Evolutionary conservation across 2,888 invertebrate species (phyloP), one percentile per base, ranked within the genome.

Genomic region (Branchipolynoe longqiensis): DNA sequence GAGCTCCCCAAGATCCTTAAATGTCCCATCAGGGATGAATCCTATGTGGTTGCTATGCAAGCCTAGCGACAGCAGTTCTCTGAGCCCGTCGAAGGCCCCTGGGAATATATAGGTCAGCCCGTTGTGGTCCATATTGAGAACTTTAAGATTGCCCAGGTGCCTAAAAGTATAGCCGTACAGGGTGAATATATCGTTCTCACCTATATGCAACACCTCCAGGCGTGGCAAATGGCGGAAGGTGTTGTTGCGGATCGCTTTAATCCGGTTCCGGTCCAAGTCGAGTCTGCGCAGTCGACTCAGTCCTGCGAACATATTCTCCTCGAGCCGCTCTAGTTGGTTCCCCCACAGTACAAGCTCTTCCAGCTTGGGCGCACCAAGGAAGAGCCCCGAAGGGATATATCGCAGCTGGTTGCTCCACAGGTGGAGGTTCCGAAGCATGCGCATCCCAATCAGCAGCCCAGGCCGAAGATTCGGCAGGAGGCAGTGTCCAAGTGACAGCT

Each of bases 371-470:
- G 86, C 59, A 48, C 86, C 84, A 25, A 85, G 78, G 81, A 89
- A 89, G 41, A 88, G 86, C 4, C 82, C 85, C 0, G 48, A 36
- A n/a, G 89, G 88, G 1, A 89, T 78, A 31, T 56, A 31, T 6
- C 82, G 6, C 18, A 89, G 86, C n/a, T 83, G 38, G 83, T 89
- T 89, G 25, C 87, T 85, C 88, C 89, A 89, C n/a, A 89, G 82
- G 41, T 89, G 86, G 18, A 89, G 69, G 22, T 56, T 33, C 12
- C 69, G 82, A 48, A 89, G 85, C 28, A 83, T 36, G 25, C 56
- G 36, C 83, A 89, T 73, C 1, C 87, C 88, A 2, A 59, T 40
- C n/a, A 89, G 59, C 12, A 88, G 74, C 1, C 84, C 74, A 22
- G 82, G 84, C 1, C 87, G 87, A 8, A 89, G 59, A 22, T 25